Evolutionary conservation across 1,140 invertebrate genomes (phyloP), one percentile per base, ranked within the genome.

Genomic region (Planococcus citri): DNA sequence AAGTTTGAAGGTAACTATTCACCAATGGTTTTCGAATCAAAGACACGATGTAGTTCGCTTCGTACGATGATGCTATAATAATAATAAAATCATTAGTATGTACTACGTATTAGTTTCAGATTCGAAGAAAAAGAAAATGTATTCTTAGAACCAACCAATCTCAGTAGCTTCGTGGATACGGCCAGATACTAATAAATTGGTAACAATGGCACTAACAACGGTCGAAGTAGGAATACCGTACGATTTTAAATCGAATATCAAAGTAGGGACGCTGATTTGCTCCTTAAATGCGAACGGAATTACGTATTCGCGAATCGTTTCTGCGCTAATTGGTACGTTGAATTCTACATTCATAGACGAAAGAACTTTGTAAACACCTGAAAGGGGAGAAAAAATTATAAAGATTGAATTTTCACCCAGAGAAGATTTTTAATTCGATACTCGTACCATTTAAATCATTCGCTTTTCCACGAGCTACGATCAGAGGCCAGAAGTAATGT

Each of bases 401-500:
- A 29, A n/a, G n/a, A n/a, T n/a, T 27, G 17, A 37, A 68, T 27
- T 29, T 22, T 33, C 33, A n/a, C n/a, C n/a, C n/a, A n/a, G n/a
- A n/a, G n/a, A n/a, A 37, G 9, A 27, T 33, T 3, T 22, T 22
- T 14, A n/a, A 27, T 67, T 64, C 58, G 25, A n/a, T n/a, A n/a
- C n/a, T 41, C 27, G 68, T 70, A 72, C 71, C 71, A 38, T 70
- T 8, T n/a, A 57, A 21, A 41, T 73, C 67, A 22, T 72, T 71
- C 60, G 37, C 33, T 25, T 72, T 72, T 33, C 17, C 68, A 61
- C 68, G 68, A 20, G 29, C 22, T 27, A 79, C 77, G 70, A 92
- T 78, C 24, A 91, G 69, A 0, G 91, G 91, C 89, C 89, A 93
- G 76, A 91, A 93, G 76, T 86, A 93, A 76, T 93, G 91, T 74